A percentile compares a stretch with the other conserved stretches of the same genome.
phyloP scores from a whole-genome alignment of 1,140 invertebrate species.

The Panagrolaimus sp. region DNA sequence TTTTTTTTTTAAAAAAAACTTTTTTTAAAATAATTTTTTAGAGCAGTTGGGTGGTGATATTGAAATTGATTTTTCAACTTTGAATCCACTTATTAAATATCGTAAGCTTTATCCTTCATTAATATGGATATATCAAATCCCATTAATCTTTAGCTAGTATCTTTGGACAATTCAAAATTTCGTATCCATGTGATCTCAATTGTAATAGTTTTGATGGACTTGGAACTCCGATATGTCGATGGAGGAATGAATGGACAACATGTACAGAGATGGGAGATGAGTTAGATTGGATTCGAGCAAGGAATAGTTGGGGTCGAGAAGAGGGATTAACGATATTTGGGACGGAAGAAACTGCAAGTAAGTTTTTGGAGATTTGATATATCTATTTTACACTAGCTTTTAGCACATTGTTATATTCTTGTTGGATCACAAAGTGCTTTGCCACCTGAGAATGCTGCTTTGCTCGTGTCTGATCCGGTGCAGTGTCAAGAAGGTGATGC shows the following conservation, averaged over 20 bases:
- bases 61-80: conserved; percentile 38
- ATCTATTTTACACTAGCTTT: neutral
- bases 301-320: conserved; percentile 43
- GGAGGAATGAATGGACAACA: conserved; percentile 44
- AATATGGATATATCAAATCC: neutral
- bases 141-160: conserved; percentile 29
- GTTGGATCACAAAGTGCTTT: conserved; percentile 33
- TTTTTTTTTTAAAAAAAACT: too few relatives aligned
- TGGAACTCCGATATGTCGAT: conserved; percentile 38
- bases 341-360: conserved; percentile 36
- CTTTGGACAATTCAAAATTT: conserved; percentile 42
- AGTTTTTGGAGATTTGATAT: conserved; percentile 14
- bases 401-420: conserved; percentile 33
- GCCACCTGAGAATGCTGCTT: conserved; percentile 27
- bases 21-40: neutral
- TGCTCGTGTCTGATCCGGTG: conserved; percentile 45
- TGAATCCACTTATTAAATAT: conserved; percentile 44
- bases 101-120: conserved; percentile 34
- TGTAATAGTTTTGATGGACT: conserved; percentile 44
- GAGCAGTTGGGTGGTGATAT: conserved; percentile 38
- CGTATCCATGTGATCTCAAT: conserved; percentile 44
- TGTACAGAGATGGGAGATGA: conserved; percentile 36
- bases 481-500: conserved; percentile 51
- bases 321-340: conserved; percentile 45
- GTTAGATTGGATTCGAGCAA: conserved; percentile 44